phyloP scores from a whole-genome alignment of 2,888 invertebrate genomes.

The Hypolimnas misippus region DNA sequence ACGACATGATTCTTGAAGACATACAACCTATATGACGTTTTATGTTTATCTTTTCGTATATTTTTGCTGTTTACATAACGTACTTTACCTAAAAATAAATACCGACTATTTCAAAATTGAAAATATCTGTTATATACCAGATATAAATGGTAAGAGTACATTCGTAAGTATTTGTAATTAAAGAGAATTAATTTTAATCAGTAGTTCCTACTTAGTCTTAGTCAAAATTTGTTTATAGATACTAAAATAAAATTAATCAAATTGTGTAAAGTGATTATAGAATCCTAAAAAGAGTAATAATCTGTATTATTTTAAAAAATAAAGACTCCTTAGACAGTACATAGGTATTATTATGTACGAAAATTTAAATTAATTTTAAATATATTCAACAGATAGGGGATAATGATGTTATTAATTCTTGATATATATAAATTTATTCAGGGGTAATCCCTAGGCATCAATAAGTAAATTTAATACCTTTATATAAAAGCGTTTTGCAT shows the following conservation, averaged over 20 bases:
- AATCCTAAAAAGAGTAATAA: background rate
- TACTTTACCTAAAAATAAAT: background rate
- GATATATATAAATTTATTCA: too few relatives aligned
- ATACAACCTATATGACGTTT: slow-evolving; percentile 31
- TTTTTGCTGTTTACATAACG: background rate
- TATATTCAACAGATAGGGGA: slow-evolving; percentile 38
- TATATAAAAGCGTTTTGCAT: background rate
- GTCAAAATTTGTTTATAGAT: background rate
- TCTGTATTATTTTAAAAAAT: too few relatives aligned
- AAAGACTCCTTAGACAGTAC: slow-evolving; percentile 53
- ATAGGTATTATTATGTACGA: too few relatives aligned
- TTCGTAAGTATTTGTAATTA: too few relatives aligned
- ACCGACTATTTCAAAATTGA: background rate
- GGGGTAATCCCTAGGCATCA: too few relatives aligned
- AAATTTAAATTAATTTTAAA: slow-evolving; percentile 57
- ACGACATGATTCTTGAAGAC: slow-evolving; percentile 64
- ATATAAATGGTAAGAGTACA: too few relatives aligned
- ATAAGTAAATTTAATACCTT: too few relatives aligned
- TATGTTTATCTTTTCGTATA: slow-evolving; percentile 7
- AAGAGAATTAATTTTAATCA: too few relatives aligned
- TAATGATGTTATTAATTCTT: too few relatives aligned
- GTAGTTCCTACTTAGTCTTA: too few relatives aligned
- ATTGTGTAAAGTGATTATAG: background rate
- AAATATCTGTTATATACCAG: too few relatives aligned
- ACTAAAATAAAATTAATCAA: background rate